phyloP scores from a whole-genome alignment of 2,113 vertebrate genomes.

The Callionymus lyra region DNA sequence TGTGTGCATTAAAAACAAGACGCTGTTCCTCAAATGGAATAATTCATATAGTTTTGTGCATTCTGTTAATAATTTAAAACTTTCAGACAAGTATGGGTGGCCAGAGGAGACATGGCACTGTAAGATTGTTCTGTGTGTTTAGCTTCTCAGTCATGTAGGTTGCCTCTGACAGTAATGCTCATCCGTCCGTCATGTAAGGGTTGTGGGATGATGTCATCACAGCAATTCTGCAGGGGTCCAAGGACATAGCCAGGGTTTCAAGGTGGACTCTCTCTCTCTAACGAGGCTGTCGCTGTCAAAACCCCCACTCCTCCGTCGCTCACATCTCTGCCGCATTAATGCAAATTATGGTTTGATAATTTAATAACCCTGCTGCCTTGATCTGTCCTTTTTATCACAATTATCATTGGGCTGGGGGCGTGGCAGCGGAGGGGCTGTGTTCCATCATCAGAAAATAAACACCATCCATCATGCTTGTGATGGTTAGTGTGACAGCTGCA shows the following conservation, averaged over 20 bases:
- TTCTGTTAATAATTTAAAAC: too few relatives aligned
- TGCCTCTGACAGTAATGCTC: conserved; percentile 2
- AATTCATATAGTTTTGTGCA: too few relatives aligned
- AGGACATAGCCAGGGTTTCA: conserved; percentile 64
- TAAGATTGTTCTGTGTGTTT: too few relatives aligned
- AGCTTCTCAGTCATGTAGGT: background rate
- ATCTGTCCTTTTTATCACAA: conserved; percentile 98
- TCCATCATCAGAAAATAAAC: conserved; percentile 95
- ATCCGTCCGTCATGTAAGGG: background rate
- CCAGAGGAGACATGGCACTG: background rate
- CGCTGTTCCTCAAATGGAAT: too few relatives aligned
- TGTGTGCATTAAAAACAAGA: too few relatives aligned
- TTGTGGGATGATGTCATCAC: background rate
- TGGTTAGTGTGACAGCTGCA: conserved; percentile 91
- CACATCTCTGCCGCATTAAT: conserved; percentile 67
- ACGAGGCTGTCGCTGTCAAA: conserved; percentile 37
- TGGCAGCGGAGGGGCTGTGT: conserved; percentile 69
- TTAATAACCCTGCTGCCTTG: conserved; percentile 92
- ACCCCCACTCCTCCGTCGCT: background rate
- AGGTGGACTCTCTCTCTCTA: conserved; percentile 69
- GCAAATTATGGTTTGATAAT: conserved; percentile 90
- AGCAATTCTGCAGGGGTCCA: conserved; percentile 46
- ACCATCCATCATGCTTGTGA: conserved; percentile 98
- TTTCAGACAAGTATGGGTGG: too few relatives aligned
- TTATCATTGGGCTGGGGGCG: conserved; percentile 81